phyloP scores from a whole-genome alignment of 2,797 vertebrate genomes.

The Girardinus metallicus region DNA sequence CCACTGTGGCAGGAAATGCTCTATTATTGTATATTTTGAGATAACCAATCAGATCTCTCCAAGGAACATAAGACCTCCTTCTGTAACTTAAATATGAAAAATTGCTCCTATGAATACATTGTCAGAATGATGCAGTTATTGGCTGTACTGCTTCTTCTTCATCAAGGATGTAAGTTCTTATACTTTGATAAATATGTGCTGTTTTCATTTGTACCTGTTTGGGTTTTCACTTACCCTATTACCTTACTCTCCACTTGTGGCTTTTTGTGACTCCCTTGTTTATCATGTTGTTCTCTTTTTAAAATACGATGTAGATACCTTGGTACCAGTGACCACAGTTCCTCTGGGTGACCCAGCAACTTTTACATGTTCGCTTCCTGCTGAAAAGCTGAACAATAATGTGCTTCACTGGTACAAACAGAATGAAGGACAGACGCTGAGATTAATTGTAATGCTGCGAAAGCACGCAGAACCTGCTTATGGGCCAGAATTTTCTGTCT shows the following conservation, averaged over 20 bases:
- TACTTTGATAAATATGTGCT: background rate
- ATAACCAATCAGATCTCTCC: slow-evolving; percentile 7
- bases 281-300: background rate
- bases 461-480: fast-evolving
- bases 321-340: slow-evolving; percentile 25
- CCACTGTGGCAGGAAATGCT: slow-evolving; percentile 7
- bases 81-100: background rate
- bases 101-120: background rate
- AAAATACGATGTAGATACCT: background rate
- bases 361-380: background rate
- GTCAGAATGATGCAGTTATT: slow-evolving; percentile 9
- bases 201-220: background rate
- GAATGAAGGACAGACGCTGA: background rate
- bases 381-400: fast-evolving
- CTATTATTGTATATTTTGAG: background rate
- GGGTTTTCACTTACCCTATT: background rate
- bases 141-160: slow-evolving; percentile 8
- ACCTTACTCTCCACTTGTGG: background rate
- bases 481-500: background rate
- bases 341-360: slow-evolving; percentile 19
- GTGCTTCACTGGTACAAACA: slow-evolving; percentile 35
- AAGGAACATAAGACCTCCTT: fast-evolving
- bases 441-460: background rate
- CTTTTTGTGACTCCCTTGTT: background rate
- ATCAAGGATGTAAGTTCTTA: background rate